A percentile compares a stretch with the other conserved stretches of the same genome.
These are phyloP conservation scores for Dicyrtomina minuta DNA, from an alignment of 2,888 invertebrate genomes.

Conservation along the genomic window DNA sequence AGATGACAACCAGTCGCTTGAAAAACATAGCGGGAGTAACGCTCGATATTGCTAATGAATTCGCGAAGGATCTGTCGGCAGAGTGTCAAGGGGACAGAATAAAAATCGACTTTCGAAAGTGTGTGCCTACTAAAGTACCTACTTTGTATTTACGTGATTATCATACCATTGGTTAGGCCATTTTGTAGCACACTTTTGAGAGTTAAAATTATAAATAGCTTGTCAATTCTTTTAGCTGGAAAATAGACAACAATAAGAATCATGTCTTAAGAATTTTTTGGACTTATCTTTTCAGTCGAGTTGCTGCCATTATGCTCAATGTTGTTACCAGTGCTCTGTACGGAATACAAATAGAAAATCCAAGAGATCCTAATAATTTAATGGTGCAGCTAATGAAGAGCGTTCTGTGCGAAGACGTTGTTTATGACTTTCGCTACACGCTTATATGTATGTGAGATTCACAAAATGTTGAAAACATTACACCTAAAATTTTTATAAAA, in stretches of 20 bases:
- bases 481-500: neutral
- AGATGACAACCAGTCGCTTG: slow-evolving; percentile 45
- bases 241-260: too few relatives aligned
- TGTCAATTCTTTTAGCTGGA: neutral
- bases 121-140: neutral
- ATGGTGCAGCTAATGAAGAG: slow-evolving; percentile 41
- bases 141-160: neutral
- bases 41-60: slow-evolving; percentile 37
- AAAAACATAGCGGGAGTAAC: slow-evolving; percentile 42
- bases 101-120: slow-evolving; percentile 42
- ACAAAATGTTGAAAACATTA: neutral
- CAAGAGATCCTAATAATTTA: slow-evolving; percentile 47
- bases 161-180: neutral
- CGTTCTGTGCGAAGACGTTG: slow-evolving; percentile 43
- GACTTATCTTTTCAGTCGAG: slow-evolving; percentile 39
- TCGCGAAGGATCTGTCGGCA: slow-evolving; percentile 8
- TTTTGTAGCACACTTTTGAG: neutral
- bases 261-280: neutral
- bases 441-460: slow-evolving; percentile 43
- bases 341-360: slow-evolving; percentile 42
- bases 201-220: neutral
- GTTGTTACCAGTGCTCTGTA: slow-evolving; percentile 44
- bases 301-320: slow-evolving; percentile 45
- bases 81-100: slow-evolving; percentile 38
- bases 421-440: slow-evolving; percentile 36